phyloP scores from a whole-genome alignment of 2,797 vertebrate species.

The Taeniopygia guttata region DNA sequence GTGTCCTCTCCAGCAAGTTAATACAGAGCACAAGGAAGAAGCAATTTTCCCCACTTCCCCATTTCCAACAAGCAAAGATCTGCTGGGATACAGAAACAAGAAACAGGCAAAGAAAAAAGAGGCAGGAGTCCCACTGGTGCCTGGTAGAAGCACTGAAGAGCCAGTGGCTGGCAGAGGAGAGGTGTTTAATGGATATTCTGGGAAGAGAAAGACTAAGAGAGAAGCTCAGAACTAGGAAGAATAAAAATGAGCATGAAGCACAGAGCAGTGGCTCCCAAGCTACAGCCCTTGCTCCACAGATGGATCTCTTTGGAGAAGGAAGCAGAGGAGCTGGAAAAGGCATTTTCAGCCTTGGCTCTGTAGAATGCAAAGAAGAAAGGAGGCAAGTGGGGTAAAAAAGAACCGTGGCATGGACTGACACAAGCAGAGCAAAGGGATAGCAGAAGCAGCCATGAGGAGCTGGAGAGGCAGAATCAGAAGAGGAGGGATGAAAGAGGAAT shows the following conservation, averaged over 20 bases:
- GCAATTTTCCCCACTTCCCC: conserved; percentile 25
- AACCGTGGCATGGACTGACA: not conserved
- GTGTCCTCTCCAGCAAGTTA: conserved; percentile 11
- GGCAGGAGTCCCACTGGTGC: conserved; percentile 8
- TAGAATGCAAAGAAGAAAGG: conserved; percentile 20
- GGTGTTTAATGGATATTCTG: conserved; percentile 40
- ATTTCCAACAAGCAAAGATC: not conserved
- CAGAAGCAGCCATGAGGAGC: not conserved
- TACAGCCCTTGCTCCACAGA: conserved; percentile 28
- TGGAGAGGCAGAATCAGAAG: not conserved
- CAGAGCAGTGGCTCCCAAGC: conserved; percentile 20
- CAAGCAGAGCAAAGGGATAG: conserved; percentile 4
- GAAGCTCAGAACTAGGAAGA: conserved; percentile 37
- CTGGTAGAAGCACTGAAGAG: not conserved
- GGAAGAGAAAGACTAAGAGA: conserved; percentile 26
- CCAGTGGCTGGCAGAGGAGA: conserved; percentile 18
- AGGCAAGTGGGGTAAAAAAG: not conserved
- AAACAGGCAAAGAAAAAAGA: conserved; percentile 13
- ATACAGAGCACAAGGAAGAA: not conserved
- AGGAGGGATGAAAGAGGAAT: not conserved
- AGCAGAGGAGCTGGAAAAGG: conserved; percentile 9
- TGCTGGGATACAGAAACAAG: not conserved
- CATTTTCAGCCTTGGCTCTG: conserved; percentile 18
- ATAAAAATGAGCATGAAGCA: not conserved
- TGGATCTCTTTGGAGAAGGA: conserved; percentile 19